A percentile compares a stretch with the other conserved stretches of the same genome.
Evolutionary conservation across 1,140 invertebrate species (phyloP).

Genomic region (Dendroctonus valens): DNA sequence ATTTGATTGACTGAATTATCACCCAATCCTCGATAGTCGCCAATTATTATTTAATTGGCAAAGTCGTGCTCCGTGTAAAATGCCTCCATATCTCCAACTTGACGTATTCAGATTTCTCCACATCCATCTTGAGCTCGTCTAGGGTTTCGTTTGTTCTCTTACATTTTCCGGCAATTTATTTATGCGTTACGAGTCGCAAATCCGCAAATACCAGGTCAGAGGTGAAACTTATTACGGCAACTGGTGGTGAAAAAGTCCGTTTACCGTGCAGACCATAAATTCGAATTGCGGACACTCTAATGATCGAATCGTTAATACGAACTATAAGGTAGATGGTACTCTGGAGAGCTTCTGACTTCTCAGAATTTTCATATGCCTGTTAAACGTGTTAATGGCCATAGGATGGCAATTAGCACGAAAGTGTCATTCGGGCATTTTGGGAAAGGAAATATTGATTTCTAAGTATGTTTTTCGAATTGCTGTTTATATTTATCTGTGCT

Average conservation of each 20-base stretch:
- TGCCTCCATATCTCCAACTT: constrained; percentile 1
- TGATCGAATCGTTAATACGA: constrained; percentile 4
- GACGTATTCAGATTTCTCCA: constrained; percentile 24
- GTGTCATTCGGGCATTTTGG: too few species aligned
- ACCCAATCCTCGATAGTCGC: too few species aligned
- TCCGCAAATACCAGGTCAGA: constrained; percentile 30
- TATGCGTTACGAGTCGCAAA: constrained; percentile 20
- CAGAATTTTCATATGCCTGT: too few species aligned
- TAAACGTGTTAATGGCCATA: too few species aligned
- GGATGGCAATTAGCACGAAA: too few species aligned
- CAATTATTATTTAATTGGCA: constrained; percentile 25
- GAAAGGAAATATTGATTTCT: too few species aligned
- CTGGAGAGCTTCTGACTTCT: neutral
- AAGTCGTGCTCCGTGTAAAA: constrained; percentile 12
- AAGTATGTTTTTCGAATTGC: too few species aligned
- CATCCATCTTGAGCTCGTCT: constrained; percentile 8
- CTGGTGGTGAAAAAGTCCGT: constrained; percentile 14
- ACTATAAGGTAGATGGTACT: neutral
- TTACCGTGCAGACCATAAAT: constrained; percentile 16
- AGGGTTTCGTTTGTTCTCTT: neutral
- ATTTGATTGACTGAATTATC: too few species aligned
- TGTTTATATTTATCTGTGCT: too few species aligned
- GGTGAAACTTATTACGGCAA: constrained; percentile 26
- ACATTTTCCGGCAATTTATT: constrained; percentile 32
- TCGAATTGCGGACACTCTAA: constrained; percentile 26